These are phyloP conservation scores for Cryptocephalus moraei DNA, from an alignment of 2,888 invertebrate species.

Conservation along the genomic window DNA sequence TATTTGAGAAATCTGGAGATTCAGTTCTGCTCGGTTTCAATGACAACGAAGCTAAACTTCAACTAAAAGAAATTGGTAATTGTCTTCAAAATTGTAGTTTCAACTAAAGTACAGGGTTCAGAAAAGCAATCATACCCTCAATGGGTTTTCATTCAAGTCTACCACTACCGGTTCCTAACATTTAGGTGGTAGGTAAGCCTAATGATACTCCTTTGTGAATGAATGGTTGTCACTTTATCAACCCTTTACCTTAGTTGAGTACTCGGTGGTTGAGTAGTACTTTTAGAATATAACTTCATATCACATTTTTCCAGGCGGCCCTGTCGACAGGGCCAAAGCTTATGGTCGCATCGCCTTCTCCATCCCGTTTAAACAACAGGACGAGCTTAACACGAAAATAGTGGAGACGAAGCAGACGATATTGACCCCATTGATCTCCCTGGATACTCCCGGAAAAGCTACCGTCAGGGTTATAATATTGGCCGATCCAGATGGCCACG, in stretches of 20 bases:
- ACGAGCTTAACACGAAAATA: conserved; percentile 64
- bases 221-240: too few species aligned
- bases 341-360: conserved; percentile 95
- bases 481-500: conserved; percentile 94
- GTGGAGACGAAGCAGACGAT: conserved; percentile 62
- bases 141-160: too few species aligned
- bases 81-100: too few species aligned
- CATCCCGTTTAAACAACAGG: conserved; percentile 67
- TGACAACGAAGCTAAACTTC: conserved; percentile 64
- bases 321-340: conserved; percentile 76
- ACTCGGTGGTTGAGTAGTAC: too few species aligned
- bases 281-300: background rate
- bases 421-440: conserved; percentile 78
- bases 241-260: too few species aligned
- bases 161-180: too few species aligned
- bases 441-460: conserved; percentile 96
- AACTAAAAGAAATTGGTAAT: conserved; percentile 62
- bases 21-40: conserved; percentile 60
- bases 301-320: conserved; percentile 38
- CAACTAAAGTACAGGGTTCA: too few species aligned
- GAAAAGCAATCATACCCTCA: too few species aligned
- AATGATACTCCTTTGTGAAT: too few species aligned
- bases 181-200: too few species aligned
- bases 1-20: conserved; percentile 53
- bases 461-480: conserved; percentile 92